Conservation (phyloP, 2,797 vertebrate genomes). For the Chaenodraco wilsoni region DNA sequence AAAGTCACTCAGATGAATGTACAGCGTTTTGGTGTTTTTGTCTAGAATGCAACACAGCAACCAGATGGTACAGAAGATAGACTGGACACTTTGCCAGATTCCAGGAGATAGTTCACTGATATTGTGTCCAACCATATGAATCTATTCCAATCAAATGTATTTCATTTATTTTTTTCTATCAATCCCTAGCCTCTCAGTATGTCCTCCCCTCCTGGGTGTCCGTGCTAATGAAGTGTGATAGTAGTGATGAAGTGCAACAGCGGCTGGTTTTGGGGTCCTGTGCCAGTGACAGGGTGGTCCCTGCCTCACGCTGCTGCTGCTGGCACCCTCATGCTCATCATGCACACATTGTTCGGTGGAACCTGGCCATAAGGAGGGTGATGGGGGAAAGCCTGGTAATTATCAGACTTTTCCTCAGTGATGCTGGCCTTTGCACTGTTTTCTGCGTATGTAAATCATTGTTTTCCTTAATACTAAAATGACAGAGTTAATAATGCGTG, state of each 20-base stretch:
- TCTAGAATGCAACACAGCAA: background rate
- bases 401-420: conserved; percentile 41
- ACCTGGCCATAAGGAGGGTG: conserved; percentile 68
- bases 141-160: conserved; percentile 24
- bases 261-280: conserved; percentile 62
- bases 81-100: conserved; percentile 1
- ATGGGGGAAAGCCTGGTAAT: conserved; percentile 53
- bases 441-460: conserved; percentile 21
- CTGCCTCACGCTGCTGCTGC: conserved; percentile 58
- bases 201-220: conserved; percentile 57
- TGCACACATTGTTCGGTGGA: conserved; percentile 74
- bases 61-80: background rate
- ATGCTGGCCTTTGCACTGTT: conserved; percentile 14
- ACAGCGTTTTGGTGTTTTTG: background rate
- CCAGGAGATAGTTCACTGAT: background rate
- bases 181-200: conserved; percentile 31
- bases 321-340: conserved; percentile 83
- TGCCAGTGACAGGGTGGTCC: conserved; percentile 80
- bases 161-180: conserved; percentile 4
- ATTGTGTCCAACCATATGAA: conserved; percentile 7
- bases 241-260: conserved; percentile 76
- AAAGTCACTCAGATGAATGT: no score
- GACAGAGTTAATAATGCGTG: conserved; percentile 2
- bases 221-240: conserved; percentile 72
- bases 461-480: conserved; percentile 39